phyloP scores from a whole-genome alignment of 2,888 invertebrate genomes.

The Brachyptera risi region DNA sequence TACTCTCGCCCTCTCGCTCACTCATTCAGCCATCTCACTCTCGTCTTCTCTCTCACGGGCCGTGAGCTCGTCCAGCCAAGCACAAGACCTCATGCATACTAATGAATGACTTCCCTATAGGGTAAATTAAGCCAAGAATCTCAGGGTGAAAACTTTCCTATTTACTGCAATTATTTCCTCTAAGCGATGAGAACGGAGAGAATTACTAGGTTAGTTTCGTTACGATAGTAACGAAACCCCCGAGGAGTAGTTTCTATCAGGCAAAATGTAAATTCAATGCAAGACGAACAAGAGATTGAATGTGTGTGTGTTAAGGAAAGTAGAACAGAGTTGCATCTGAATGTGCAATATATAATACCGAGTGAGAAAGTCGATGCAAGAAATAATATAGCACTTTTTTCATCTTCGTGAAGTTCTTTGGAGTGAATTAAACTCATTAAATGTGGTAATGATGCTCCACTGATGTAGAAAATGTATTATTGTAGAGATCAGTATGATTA shows the following conservation, averaged over 20 bases:
- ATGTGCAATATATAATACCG: too few species aligned
- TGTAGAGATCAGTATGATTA: too few species aligned
- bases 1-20: too few species aligned
- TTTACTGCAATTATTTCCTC: constrained; percentile 48
- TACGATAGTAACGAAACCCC: neutral
- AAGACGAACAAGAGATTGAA: constrained; percentile 12
- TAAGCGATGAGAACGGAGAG: constrained; percentile 4
- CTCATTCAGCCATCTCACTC: too few species aligned
- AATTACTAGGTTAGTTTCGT: neutral
- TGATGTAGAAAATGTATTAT: too few species aligned
- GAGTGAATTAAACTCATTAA: too few species aligned
- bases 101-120: constrained; percentile 49
- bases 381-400: too few species aligned
- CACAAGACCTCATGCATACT: constrained; percentile 46
- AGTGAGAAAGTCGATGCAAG: too few species aligned
- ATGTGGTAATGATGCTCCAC: too few species aligned
- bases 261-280: constrained; percentile 27
- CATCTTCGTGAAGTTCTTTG: too few species aligned
- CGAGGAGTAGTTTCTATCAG: constrained; percentile 22
- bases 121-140: constrained; percentile 50
- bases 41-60: too few species aligned
- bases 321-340: too few species aligned
- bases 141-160: constrained; percentile 48
- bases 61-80: constrained; percentile 12
- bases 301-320: neutral